Conservation (phyloP, 2,888 invertebrate genomes). For the Heliothis peltigera region DNA sequence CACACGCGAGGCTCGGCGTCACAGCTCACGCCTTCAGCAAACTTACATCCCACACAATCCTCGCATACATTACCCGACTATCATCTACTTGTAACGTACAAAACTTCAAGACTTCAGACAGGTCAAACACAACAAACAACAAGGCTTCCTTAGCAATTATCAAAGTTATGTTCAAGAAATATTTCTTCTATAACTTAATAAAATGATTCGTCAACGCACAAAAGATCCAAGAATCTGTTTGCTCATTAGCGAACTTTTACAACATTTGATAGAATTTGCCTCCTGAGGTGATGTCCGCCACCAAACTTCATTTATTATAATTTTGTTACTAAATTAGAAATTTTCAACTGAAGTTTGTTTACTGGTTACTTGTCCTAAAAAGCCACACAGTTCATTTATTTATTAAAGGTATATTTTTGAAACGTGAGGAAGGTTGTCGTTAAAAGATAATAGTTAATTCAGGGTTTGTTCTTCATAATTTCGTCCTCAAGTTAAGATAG, state of each 20-base stretch:
- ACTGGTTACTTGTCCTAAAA: background rate
- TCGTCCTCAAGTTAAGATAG: too few species aligned
- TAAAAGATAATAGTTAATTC: too few species aligned
- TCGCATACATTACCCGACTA: background rate
- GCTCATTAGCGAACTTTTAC: constrained; percentile 6
- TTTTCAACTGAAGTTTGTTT: constrained; percentile 3
- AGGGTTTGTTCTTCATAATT: too few species aligned
- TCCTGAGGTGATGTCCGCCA: constrained; percentile 3
- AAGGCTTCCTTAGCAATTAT: background rate
- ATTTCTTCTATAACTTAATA: background rate
- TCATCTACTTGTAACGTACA: background rate
- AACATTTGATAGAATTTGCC: background rate
- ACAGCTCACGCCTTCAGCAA: background rate
- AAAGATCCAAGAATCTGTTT: constrained; percentile 1
- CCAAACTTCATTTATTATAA: constrained; percentile 2
- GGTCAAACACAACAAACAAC: too few species aligned
- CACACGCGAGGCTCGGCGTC: background rate
- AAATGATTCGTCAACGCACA: background rate
- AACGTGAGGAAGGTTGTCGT: too few species aligned
- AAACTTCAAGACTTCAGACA: too few species aligned
- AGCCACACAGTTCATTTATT: background rate
- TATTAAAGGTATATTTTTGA: too few species aligned
- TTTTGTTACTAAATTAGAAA: constrained; percentile 4
- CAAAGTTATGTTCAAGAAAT: background rate
- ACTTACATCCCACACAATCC: background rate